Conservation (phyloP, 92 coral and sea anemone genomes). For the Isaurus tuberculatus region DNA sequence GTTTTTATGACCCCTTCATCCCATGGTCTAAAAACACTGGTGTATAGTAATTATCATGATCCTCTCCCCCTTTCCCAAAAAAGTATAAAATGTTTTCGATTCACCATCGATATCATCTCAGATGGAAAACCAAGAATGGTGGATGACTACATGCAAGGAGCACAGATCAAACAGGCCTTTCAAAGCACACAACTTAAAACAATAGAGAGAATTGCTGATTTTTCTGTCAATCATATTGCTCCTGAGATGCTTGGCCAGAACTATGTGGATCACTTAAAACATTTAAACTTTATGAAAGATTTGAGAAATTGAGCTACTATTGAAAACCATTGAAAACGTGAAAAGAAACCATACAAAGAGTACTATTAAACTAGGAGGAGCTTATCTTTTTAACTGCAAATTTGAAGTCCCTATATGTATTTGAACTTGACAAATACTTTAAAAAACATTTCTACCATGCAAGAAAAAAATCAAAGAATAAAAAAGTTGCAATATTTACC, state of each 20-base stretch:
- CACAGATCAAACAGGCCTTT: conserved; percentile 13
- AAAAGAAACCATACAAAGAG: conserved; percentile 44
- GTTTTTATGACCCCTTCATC: background rate
- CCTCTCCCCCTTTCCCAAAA: background rate
- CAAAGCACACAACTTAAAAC: conserved; percentile 24
- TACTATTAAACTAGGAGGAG: conserved; percentile 56
- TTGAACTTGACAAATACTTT: conserved; percentile 43
- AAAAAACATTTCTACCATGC: background rate
- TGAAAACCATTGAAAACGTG: conserved; percentile 27
- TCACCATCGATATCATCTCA: conserved; percentile 18
- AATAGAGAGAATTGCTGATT: conserved; percentile 45
- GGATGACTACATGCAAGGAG: conserved; percentile 35
- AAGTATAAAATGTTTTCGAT: background rate
- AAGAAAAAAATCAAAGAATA: background rate
- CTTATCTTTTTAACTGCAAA: conserved; percentile 50
- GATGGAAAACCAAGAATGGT: conserved; percentile 46
- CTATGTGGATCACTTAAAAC: conserved; percentile 48
- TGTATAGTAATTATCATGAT: background rate
- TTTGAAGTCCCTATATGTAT: conserved; percentile 51
- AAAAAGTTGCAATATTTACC: no score
- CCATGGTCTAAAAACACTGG: background rate
- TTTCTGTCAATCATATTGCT: conserved; percentile 47
- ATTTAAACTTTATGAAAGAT: conserved; percentile 39
- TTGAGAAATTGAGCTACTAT: conserved; percentile 38
- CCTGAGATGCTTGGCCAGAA: conserved; percentile 46